Conservation (phyloP, 2,888 invertebrate genomes). For the Pristionchus japonicus region DNA sequence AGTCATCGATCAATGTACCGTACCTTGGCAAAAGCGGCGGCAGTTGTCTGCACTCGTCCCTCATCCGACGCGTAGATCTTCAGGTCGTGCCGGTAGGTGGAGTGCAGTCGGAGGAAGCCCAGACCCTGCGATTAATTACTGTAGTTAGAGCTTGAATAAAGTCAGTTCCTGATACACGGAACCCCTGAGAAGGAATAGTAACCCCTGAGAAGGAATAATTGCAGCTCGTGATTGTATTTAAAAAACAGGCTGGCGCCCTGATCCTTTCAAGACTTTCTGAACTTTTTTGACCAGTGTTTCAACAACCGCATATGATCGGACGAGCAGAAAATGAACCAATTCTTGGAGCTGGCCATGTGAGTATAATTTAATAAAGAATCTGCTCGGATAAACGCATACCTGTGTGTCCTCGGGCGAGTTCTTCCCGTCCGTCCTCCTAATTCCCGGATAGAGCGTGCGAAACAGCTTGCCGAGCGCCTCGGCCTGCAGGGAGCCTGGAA, state of each 20-base stretch:
- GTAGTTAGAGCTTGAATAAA: neutral
- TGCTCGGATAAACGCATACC: no score
- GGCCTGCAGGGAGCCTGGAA: constrained; percentile 67
- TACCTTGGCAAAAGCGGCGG: constrained; percentile 96
- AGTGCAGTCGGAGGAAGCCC: constrained; percentile 93
- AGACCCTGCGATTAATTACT: constrained; percentile 80
- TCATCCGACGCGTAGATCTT: constrained; percentile 98
- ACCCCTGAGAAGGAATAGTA: no score
- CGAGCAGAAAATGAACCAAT: no score
- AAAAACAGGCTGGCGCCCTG: no score
- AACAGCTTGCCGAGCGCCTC: constrained; percentile 87
- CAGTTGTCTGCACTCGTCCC: constrained; percentile 99
- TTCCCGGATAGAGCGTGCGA: constrained; percentile 94
- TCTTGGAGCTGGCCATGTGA: no score
- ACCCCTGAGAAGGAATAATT: no score
- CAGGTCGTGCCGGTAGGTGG: constrained; percentile 95
- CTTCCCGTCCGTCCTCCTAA: constrained; percentile 72
- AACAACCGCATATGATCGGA: no score
- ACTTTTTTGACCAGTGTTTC: no score
- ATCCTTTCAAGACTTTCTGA: no score
- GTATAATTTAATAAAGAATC: no score
- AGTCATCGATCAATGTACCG: no score
- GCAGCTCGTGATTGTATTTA: no score
- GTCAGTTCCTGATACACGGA: neutral
- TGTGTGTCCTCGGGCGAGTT: constrained; percentile 72